phyloP scores from a whole-genome alignment of 2,797 vertebrate species.

The Cygnus olor region DNA sequence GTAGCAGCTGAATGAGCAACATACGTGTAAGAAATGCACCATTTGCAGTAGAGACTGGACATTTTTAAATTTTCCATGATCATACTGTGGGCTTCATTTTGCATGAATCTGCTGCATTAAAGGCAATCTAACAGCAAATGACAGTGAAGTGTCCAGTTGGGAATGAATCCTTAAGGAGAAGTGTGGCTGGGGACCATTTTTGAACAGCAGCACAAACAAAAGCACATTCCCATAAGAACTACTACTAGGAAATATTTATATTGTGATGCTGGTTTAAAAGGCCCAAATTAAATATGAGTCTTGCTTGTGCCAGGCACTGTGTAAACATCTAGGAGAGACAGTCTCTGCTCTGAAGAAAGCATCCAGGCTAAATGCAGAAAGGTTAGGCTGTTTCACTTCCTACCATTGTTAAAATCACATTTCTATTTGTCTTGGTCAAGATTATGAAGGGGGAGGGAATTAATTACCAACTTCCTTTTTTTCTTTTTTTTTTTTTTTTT shows the following conservation, averaged over 20 bases:
- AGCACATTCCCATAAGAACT: not conserved
- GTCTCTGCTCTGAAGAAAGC: not conserved
- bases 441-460: conserved; percentile 36
- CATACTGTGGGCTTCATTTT: not conserved
- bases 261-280: not conserved
- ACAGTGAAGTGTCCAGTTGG: not conserved
- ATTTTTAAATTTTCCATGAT: not conserved
- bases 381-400: conserved; percentile 74
- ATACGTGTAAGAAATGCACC: fast-evolving
- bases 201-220: not conserved
- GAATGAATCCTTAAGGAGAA: not conserved
- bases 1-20: not conserved
- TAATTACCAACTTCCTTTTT: conserved; percentile 50
- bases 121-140: not conserved
- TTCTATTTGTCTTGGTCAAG: conserved; percentile 71
- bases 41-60: not conserved
- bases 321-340: conserved; percentile 25
- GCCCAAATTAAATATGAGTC: not conserved
- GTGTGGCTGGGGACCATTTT: fast-evolving
- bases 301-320: not conserved
- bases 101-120: not conserved
- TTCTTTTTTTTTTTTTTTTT: conserved; percentile 12
- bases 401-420: conserved; percentile 74
- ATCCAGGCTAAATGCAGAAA: conserved; percentile 69
- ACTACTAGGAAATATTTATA: conserved; percentile 29